Evolutionary conservation across 2,113 vertebrate genomes (phyloP).

Genomic region (Zingel zingel): DNA sequence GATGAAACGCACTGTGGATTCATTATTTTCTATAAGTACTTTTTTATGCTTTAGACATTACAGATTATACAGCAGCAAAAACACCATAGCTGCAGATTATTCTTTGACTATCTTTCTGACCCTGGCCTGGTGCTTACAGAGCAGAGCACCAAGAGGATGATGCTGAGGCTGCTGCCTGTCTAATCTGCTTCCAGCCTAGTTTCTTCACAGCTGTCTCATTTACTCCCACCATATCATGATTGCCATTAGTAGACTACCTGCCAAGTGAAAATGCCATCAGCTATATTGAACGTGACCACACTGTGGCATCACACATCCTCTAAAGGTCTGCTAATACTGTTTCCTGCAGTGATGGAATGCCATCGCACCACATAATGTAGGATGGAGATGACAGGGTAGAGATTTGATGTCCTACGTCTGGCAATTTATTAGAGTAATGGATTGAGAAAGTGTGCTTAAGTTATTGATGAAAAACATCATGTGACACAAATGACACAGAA

Average conservation of each 20-base stretch:
- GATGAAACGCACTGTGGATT: background rate
- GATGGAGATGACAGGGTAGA: conserved; percentile 16
- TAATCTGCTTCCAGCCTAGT: conserved; percentile 61
- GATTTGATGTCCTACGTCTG: conserved; percentile 11
- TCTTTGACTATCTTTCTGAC: conserved; percentile 4
- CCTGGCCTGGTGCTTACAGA: conserved; percentile 24
- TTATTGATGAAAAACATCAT: conserved; percentile 21
- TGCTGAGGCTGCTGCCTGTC: conserved; percentile 26
- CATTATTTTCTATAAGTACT: background rate
- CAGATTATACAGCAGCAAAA: background rate
- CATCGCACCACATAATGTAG: background rate
- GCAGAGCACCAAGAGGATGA: conserved; percentile 1
- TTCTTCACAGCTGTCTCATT: conserved; percentile 62
- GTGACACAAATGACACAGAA: conserved; percentile 1
- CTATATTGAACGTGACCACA: conserved; percentile 3
- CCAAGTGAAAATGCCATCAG: conserved; percentile 66
- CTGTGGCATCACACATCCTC: conserved; percentile 22
- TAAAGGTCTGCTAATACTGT: conserved; percentile 52
- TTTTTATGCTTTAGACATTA: conserved; percentile 15
- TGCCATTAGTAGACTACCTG: conserved; percentile 60
- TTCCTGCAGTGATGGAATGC: conserved; percentile 42
- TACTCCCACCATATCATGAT: conserved; percentile 38
- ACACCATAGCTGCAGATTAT: conserved; percentile 14
- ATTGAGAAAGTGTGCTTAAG: conserved; percentile 16
- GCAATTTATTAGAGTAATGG: conserved; percentile 34